Base-by-base conservation (phyloP, 2,113 vertebrate species). In the Aythya baeri region DNA sequence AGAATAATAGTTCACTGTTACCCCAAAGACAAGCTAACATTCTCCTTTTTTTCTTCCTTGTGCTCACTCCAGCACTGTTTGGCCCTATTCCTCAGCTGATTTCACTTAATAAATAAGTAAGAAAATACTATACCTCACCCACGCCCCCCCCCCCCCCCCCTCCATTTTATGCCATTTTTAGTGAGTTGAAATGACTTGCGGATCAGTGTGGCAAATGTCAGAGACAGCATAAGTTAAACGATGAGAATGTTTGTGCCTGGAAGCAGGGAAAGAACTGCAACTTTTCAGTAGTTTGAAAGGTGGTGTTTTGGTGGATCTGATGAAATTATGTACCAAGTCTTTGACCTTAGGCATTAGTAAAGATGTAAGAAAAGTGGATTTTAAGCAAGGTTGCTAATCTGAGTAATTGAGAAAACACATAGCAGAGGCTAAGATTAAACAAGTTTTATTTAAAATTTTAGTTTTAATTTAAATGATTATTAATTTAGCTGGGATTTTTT, bases 381-480 rank as follows among this genome's bases (percentile, higher is more conserved):
- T 7, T 59, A 68, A 81, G 1, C 10, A 77, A 66, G 10, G 6
- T 46, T 88, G 13, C 4, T 81, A 50, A 77, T 13, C 17, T 44
- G 23, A 86, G 44, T 58, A 44, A 29, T 16, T 65, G 38, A 61
- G 2, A 58, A 78, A 79, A 81, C 15, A 70, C 17, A 0, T 4
- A n/a, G 1, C 13, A 57, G 7, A 74, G 18, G 1, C 6, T 27
- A 10, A 72, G 46, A 31, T 27, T 11, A 61, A 76, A 9, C 0
- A 44, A 49, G 11, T 55, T 62, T 74, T 36, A 55, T 36, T 31
- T 25, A 44, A 55, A 67, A 27, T 22, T 1, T 2, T 36, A 2
- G 0, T 10, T 25, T 67, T 63, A 1, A 57, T 66, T 17, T 2
- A 70, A 58, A 8, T 67, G 9, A 41, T 52, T 68, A 76, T 86